Evolutionary conservation across 2,888 invertebrate genomes (phyloP).

Genomic region (Xestia xanthographa): DNA sequence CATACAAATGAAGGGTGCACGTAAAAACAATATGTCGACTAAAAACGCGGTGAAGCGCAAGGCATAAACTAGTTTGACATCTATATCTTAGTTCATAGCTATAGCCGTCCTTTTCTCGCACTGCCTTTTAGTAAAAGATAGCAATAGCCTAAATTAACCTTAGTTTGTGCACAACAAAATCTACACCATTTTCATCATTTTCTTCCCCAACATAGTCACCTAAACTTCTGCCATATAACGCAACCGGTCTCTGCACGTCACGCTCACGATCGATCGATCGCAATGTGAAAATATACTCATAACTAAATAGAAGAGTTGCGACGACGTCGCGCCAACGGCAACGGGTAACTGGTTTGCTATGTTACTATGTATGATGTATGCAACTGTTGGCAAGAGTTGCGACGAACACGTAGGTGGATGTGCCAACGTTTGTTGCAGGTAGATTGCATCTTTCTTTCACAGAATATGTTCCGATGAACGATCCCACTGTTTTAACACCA

Average conservation of each 20-base stretch:
- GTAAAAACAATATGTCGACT: too few relatives aligned
- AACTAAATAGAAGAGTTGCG: conserved; percentile 28
- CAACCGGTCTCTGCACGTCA: conserved; percentile 27
- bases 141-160: too few relatives aligned
- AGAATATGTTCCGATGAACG: not conserved
- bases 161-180: too few relatives aligned
- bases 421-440: not conserved
- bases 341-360: conserved; percentile 14
- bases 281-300: conserved; percentile 48
- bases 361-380: conserved; percentile 14
- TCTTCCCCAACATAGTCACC: not conserved
- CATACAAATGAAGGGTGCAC: too few relatives aligned
- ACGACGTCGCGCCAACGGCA: not conserved
- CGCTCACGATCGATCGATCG: conserved; percentile 56
- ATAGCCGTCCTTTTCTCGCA: too few relatives aligned
- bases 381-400: conserved; percentile 28
- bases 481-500: not conserved
- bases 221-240: conserved; percentile 36
- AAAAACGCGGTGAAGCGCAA: too few relatives aligned
- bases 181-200: too few relatives aligned
- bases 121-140: too few relatives aligned
- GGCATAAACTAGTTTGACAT: too few relatives aligned
- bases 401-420: not conserved
- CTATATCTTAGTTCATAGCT: too few relatives aligned
- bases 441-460: not conserved